Evolutionary conservation across 2,113 vertebrate genomes (phyloP), one percentile per base, ranked within the genome.

Genomic region (Bagarius yarrelli): DNA sequence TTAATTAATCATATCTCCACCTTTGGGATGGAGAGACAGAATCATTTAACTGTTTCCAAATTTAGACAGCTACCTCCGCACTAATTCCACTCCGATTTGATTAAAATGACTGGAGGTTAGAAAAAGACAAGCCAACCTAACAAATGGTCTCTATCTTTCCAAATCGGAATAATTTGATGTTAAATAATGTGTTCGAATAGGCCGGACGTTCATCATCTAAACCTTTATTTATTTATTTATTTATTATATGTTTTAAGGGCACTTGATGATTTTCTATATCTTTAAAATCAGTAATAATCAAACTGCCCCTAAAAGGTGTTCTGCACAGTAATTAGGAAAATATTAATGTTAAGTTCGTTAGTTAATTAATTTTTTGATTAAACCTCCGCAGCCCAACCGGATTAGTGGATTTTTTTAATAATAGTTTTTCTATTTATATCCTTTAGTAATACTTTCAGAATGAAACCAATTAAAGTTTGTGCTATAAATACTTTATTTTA

Each of bases 1-100:
- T 32, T n/a, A 27, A 67, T 44, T 30, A 80, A 79, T 52, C 32
- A 84, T 84, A 60, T 56, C 55, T 74, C 53, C 19, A 36, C 77
- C 70, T 76, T 34, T 59, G 64, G 70, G 69, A 66, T 32, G 4
- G 47, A 76, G 50, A 61, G 56, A 81, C 79, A 75, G 60, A 77
- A 70, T 61, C 83, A 80, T 84, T 84, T 84, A 84, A 84, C 72
- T 44, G 30, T 69, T 79, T 44, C 83, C 78, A 76, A 77, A 81
- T 84, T 81, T 84, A 84, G 83, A 72, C 19, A 36, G 55, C 64
- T 84, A 84, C 78, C 73, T 81, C 73, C 69, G 30, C 52, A 71
- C 36, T 76, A 76, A 84, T 71, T 73, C 55, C 64, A 23, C 63
- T 55, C 56, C 36, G 72, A 81, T 80, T 63, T 72, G 64, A 84